Evolutionary conservation across 1,140 invertebrate species (phyloP).

Genomic region (Dermatophagoides farinae): DNA sequence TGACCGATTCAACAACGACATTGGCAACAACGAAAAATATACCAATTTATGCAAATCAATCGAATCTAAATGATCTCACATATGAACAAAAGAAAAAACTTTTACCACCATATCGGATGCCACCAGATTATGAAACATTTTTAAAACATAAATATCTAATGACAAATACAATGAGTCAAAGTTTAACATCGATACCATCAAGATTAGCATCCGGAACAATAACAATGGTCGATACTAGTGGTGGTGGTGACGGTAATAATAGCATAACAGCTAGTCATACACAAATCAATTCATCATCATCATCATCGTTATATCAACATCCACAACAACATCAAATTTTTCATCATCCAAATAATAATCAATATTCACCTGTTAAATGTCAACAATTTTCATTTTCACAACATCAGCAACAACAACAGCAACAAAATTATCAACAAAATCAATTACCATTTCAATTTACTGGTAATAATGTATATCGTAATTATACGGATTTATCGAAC

Average conservation of each 20-base stretch:
- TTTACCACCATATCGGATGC: conserved; percentile 7
- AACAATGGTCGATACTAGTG: no score
- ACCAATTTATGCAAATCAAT: background rate
- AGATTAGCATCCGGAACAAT: background rate
- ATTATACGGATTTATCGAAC: conserved; percentile 6
- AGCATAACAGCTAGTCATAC: background rate
- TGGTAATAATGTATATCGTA: conserved; percentile 7
- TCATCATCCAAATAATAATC: no score
- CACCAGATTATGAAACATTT: conserved; percentile 14
- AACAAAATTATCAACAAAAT: background rate
- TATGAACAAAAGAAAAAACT: conserved; percentile 10
- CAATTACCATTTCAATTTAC: background rate
- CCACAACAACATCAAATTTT: no score
- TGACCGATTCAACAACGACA: background rate
- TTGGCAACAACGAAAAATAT: background rate
- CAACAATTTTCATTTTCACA: no score
- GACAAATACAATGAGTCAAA: background rate
- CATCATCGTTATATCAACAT: background rate
- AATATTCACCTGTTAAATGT: no score
- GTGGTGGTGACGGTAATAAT: no score
- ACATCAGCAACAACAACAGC: background rate
- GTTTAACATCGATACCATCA: conserved; percentile 2
- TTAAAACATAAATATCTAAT: conserved; percentile 1
- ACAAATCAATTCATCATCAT: background rate
- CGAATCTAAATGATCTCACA: conserved; percentile 8